These are phyloP conservation scores for Conchocele bisecta DNA, from an alignment of 2,888 invertebrate species.

Conservation along the genomic window DNA sequence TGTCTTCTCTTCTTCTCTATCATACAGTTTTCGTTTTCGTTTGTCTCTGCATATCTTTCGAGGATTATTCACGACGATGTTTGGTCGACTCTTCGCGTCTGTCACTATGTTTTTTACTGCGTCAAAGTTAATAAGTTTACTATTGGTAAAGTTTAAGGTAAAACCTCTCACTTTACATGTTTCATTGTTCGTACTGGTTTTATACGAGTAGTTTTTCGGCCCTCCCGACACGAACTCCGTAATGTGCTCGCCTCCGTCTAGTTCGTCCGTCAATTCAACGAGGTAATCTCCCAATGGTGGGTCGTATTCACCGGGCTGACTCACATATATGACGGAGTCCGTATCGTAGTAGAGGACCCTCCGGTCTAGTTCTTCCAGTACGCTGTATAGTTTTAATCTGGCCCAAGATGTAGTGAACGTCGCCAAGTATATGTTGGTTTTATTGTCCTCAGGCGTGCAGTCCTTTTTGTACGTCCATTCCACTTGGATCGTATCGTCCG, in stretches of 20 bases:
- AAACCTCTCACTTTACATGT: constrained; percentile 20
- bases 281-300: constrained; percentile 71
- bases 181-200: constrained; percentile 11
- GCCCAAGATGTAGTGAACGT: constrained; percentile 43
- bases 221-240: constrained; percentile 59
- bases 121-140: constrained; percentile 50
- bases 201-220: constrained; percentile 23
- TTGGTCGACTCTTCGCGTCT: not conserved
- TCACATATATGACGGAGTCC: constrained; percentile 19
- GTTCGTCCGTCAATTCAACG: constrained; percentile 79
- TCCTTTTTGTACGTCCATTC: constrained; percentile 42
- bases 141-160: constrained; percentile 35
- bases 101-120: constrained; percentile 4
- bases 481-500: constrained; percentile 15
- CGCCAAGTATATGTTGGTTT: constrained; percentile 39
- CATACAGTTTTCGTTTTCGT: constrained; percentile 87
- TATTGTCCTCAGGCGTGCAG: constrained; percentile 21
- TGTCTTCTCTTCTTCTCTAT: constrained; percentile 84
- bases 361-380: constrained; percentile 17
- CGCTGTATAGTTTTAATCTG: constrained; percentile 42
- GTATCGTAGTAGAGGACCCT: constrained; percentile 28
- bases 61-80: constrained; percentile 34
- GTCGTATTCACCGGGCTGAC: constrained; percentile 3
- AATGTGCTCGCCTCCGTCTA: constrained; percentile 60
- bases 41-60: constrained; percentile 83